Evolutionary conservation across 2,113 vertebrate genomes (phyloP).

Genomic region (Sylvietta virens): DNA sequence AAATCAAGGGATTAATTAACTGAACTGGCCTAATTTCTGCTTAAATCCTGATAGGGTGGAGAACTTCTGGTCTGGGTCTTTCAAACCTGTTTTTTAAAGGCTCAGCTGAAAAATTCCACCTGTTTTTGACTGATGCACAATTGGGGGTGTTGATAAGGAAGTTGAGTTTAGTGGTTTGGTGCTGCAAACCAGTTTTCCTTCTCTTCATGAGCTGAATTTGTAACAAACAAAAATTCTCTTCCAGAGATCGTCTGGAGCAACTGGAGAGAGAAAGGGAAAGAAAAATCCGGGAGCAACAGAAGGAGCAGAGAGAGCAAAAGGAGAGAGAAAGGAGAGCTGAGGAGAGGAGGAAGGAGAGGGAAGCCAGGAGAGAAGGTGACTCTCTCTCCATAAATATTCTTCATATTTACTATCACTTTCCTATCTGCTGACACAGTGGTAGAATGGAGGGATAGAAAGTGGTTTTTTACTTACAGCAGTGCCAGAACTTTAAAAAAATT

Average conservation of each 20-base stretch:
- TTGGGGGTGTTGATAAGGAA: too few species aligned
- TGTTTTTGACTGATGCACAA: accelerated
- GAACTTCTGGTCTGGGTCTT: not conserved
- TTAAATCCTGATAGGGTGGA: not conserved
- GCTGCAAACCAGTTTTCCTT: not conserved
- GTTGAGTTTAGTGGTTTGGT: not conserved
- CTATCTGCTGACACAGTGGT: accelerated
- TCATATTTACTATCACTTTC: accelerated
- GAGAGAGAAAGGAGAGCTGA: conserved; percentile 87
- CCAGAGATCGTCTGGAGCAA: conserved; percentile 93
- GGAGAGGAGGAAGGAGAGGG: conserved; percentile 88
- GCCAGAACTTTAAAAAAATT: not conserved
- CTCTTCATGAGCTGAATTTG: accelerated
- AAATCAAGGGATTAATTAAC: not conserved
- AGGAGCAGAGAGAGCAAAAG: conserved; percentile 90
- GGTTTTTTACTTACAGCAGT: not conserved
- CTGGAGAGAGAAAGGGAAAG: conserved; percentile 88
- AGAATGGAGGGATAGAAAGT: not conserved
- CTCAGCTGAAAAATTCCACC: not conserved
- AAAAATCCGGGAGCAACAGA: conserved; percentile 91
- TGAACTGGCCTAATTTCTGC: not conserved
- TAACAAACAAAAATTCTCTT: not conserved
- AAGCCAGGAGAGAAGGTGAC: conserved; percentile 84
- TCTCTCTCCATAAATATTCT: not conserved
- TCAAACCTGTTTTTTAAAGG: not conserved